These are phyloP conservation scores for Callipepla californica DNA, from an alignment of 2,113 vertebrate species.

Conservation along the genomic window DNA sequence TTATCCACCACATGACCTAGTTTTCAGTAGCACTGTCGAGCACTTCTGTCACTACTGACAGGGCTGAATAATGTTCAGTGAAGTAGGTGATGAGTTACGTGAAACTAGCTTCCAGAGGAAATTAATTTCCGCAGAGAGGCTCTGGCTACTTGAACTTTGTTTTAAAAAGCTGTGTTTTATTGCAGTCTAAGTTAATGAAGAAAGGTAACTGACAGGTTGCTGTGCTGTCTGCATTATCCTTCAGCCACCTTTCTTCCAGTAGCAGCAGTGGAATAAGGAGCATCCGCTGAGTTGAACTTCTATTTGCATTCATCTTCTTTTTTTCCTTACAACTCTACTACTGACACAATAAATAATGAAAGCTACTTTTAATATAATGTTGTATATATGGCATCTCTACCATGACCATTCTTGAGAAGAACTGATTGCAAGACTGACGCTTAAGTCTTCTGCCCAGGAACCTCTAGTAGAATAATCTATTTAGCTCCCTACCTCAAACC, in stretches of 20 bases:
- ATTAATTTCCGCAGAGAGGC: slow-evolving; percentile 22
- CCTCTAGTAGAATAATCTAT: not conserved
- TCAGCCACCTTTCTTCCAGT: not conserved
- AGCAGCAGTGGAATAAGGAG: not conserved
- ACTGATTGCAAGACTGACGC: not conserved
- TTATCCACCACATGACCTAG: slow-evolving; percentile 31
- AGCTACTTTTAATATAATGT: not conserved
- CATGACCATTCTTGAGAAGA: not conserved
- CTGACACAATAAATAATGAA: not conserved
- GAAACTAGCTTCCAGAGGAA: slow-evolving; percentile 43
- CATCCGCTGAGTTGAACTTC: not conserved
- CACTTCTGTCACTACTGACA: slow-evolving; percentile 28
- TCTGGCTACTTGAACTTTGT: slow-evolving; percentile 60
- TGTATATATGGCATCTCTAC: not conserved
- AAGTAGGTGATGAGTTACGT: slow-evolving; percentile 35
- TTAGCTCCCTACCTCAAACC: not conserved
- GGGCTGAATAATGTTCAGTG: slow-evolving; percentile 31
- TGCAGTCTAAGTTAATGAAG: slow-evolving; percentile 16
- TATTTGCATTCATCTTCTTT: not conserved
- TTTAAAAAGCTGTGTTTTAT: slow-evolving; percentile 56
- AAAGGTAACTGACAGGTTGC: slow-evolving; percentile 13
- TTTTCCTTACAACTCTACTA: not conserved
- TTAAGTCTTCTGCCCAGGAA: not conserved
- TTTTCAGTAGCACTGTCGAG: slow-evolving; percentile 51
- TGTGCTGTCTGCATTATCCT: not conserved